Evolutionary conservation across 2,113 vertebrate species (phyloP).

Genomic region (Apodemus sylvaticus): DNA sequence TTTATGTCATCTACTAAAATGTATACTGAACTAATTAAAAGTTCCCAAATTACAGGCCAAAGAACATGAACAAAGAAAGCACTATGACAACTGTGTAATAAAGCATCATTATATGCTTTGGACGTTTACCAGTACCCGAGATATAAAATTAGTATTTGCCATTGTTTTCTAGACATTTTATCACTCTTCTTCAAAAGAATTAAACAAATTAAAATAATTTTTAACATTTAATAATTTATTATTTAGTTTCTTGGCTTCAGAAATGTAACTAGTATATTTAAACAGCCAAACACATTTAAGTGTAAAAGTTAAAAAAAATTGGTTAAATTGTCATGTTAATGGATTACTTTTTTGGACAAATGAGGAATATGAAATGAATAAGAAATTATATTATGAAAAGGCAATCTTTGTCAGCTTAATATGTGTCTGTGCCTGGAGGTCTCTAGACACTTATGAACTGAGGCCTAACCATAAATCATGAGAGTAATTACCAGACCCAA

Average conservation of each 20-base stretch:
- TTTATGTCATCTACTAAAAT: neutral
- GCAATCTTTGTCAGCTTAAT: neutral
- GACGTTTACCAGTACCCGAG: neutral
- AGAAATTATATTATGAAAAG: neutral
- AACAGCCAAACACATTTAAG: neutral
- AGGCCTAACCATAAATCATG: slow-evolving; percentile 15
- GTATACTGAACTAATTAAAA: neutral
- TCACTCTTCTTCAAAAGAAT: neutral
- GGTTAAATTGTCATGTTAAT: neutral
- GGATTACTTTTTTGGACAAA: neutral
- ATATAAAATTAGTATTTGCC: neutral
- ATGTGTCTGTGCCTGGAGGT: neutral
- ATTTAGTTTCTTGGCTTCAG: neutral
- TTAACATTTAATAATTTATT: neutral
- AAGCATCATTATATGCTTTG: neutral
- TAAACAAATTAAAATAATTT: neutral
- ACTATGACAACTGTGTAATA: neutral
- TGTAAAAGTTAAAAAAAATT: neutral
- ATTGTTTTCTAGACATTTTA: neutral
- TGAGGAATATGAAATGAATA: slow-evolving; percentile 30
- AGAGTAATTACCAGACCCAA: slow-evolving; percentile 15
- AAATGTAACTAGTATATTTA: neutral
- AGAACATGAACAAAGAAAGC: neutral
- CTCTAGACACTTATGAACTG: neutral
- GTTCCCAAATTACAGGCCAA: neutral